Evolutionary conservation across 2,888 invertebrate genomes (phyloP).

Genomic region (Volucella inanis): DNA sequence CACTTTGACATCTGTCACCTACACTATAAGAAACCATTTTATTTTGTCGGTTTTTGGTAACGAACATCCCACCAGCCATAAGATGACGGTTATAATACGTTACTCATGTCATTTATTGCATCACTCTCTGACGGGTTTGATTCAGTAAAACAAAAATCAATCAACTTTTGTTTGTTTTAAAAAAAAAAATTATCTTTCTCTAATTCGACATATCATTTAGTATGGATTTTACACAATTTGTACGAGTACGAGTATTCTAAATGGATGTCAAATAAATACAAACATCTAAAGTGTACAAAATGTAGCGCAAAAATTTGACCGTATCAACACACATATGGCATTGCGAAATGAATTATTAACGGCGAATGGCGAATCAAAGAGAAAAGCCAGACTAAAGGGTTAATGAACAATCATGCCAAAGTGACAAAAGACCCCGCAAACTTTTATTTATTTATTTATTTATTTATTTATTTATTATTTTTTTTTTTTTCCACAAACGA

Average conservation of each 20-base stretch:
- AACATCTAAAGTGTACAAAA: too few species aligned
- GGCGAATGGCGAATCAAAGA: conserved; percentile 16
- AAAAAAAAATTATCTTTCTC: background rate
- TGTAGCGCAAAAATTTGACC: conserved; percentile 2
- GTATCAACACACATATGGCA: conserved; percentile 23
- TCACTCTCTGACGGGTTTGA: conserved; percentile 17
- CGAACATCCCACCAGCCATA: background rate
- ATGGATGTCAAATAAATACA: too few species aligned
- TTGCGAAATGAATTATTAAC: conserved; percentile 21
- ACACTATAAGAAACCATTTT: background rate
- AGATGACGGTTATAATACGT: background rate
- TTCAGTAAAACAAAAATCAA: conserved; percentile 20
- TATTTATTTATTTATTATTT: too few species aligned
- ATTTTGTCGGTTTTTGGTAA: background rate
- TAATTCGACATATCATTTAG: conserved; percentile 24
- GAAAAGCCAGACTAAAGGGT: conserved; percentile 50
- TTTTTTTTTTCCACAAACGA: conserved; percentile 11
- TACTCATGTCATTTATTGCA: conserved; percentile 28
- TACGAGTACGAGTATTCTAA: background rate
- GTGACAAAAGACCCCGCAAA: conserved; percentile 25
- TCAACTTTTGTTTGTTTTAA: conserved; percentile 1
- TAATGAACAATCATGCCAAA: conserved; percentile 60
- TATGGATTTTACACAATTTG: background rate
- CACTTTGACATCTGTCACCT: conserved; percentile 33
- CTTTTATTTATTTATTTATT: too few species aligned